Evolutionary conservation across 1,140 invertebrate genomes (phyloP), one percentile per base, ranked within the genome.

Genomic region (Ctenoplectra terminalis): DNA sequence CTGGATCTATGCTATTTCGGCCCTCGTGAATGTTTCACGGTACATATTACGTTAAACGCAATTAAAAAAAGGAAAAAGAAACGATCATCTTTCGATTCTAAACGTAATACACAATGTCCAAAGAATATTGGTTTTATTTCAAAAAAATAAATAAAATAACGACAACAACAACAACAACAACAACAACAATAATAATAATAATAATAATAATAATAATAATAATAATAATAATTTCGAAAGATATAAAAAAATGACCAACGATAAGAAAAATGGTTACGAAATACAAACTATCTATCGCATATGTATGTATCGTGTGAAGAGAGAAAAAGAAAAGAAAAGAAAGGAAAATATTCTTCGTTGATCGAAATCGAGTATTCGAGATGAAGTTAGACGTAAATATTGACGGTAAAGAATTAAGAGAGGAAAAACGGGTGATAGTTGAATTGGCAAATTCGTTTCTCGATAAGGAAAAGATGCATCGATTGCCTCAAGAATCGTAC

Each of bases 1-100:
- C 58, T 72, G 70, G 58, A 80, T 73, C 37, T 54, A 29, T 26
- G 77, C 37, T 73, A 80, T 64, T 80, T 73, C 77, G 31, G 34
- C 70, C 34, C n/a, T 17, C 20, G 34, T 13, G 6, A 63, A 73
- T 31, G 31, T 76, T 67, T n/a, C 73, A 6, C 34, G 54, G 31
- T 74, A 37, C 43, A 31, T 74, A 37, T 81, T 74, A 74, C 48
- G 48, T 64, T 43, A 20, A 78, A 60, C 2, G 5, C 34, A 31
- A 3, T 40, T 74, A 17, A 34, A 20, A 48, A 61, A n/a, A 37
- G 20, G 40, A n/a, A 26, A 13, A 48, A 15, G 11, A 46, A 48
- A 31, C 58, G 29, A 29, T n/a, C 20, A 23, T 34, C 17, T 8
- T 56, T 26, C 26, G 1, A 56, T n/a, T 56, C 29, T 8, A 29